Evolutionary conservation across 2,888 invertebrate species (phyloP), one percentile per base, ranked within the genome.

Genomic region (Papilio elwesi): DNA sequence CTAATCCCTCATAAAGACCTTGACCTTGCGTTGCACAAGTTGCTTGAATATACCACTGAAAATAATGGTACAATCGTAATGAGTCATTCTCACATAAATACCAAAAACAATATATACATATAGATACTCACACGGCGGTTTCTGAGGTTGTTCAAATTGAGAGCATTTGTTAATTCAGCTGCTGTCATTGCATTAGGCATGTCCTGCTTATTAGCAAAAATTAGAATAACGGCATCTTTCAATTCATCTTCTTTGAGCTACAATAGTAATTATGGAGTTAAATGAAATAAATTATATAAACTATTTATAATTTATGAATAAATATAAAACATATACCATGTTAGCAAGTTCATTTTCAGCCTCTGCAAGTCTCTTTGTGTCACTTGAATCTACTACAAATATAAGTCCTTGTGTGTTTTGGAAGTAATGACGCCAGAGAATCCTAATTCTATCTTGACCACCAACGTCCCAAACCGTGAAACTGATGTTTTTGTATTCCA

Each of bases 381-480:
- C 99, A 90, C 99, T 99, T 52, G 99, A 99, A 92, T 99, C 99
- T 12, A 99, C 98, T 59, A 99, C 99, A 92, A 98, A 99, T 83
- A 99, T 99, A 65, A 99, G 94, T 66, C 99, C 99, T 93, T 98
- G 97, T 0, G 99, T 99, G 87, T 99, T 99, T 91, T 99, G 99
- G 88, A 99, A 99, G 86, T 99, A 99, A 88, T 99, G 99, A 87
- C 99, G 96, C 99, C 99, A 99, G 62, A 99, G 93, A 5, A 99
- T 99, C 78, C 99, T 95, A 84, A 99, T 99, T 94, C 99, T 99
- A 87, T 98, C 98, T 89, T 99, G 99, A 77, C 99, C 99, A 87
- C 99, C 99, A 74, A 99, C 99, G 90, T 99, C 99, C 99, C 99
- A 99, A 11, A 99, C 99, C 47, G 99, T 99, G 89, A 99, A 99